These are phyloP conservation scores for Rhingia campestris DNA, from an alignment of 2,888 invertebrate genomes.

Conservation along the genomic window DNA sequence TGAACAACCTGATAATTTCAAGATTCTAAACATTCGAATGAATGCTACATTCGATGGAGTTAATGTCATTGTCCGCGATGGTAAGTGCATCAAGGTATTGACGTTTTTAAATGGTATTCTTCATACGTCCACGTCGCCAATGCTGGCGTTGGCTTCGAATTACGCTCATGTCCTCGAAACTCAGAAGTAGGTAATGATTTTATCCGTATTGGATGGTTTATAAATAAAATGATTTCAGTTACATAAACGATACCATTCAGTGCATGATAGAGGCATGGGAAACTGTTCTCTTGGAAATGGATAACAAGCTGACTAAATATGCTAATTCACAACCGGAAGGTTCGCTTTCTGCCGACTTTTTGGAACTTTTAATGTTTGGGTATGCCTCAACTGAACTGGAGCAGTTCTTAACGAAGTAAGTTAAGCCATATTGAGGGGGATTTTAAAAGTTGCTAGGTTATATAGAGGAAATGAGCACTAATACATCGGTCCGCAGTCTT, in stretches of 20 bases:
- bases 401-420: conserved; percentile 81
- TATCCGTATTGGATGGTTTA: neutral
- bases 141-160: conserved; percentile 86
- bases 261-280: conserved; percentile 96
- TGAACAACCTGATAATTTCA: conserved; percentile 84
- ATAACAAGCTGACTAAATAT: conserved; percentile 94
- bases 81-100: conserved; percentile 86
- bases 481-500: neutral
- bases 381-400: conserved; percentile 82
- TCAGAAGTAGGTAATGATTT: conserved; percentile 82
- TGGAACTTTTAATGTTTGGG: conserved; percentile 94
- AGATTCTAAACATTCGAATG: conserved; percentile 86
- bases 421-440: neutral
- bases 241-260: conserved; percentile 89
- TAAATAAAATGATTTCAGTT: conserved; percentile 77
- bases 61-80: conserved; percentile 86
- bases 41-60: conserved; percentile 89
- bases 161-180: conserved; percentile 89
- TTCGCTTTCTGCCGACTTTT: conserved; percentile 93
- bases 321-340: conserved; percentile 91
- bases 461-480: too few relatives aligned
- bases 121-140: conserved; percentile 79
- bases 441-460: neutral
- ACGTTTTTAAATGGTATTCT: conserved; percentile 81
- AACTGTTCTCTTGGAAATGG: conserved; percentile 95